phyloP scores from a whole-genome alignment of 2,113 vertebrate species.

The Chiloscyllium plagiosum region DNA sequence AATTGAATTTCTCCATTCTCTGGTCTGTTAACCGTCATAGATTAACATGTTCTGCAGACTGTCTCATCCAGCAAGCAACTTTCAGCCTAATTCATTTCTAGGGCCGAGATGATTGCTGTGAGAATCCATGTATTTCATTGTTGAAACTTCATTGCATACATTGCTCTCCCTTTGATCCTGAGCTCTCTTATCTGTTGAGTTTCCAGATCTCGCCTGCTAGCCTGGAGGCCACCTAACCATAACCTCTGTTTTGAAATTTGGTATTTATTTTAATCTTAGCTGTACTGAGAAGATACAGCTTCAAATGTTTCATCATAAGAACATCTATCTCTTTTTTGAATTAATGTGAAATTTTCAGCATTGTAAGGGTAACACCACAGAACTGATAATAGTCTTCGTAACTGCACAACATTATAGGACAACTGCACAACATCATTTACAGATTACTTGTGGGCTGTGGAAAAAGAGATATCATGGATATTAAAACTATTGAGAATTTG shows the following conservation, averaged over 20 bases:
- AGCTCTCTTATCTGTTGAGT: neutral
- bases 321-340: neutral
- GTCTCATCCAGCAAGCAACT: neutral
- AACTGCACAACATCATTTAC: neutral
- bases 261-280: neutral
- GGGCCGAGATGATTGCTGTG: neutral
- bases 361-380: neutral
- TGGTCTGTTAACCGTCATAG: neutral
- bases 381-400: neutral
- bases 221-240: neutral
- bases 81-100: neutral
- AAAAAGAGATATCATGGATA: neutral
- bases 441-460: neutral
- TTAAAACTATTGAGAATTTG: neutral
- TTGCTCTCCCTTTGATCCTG: neutral
- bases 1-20: neutral
- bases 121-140: neutral
- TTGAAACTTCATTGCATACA: neutral
- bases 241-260: neutral
- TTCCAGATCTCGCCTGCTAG: neutral
- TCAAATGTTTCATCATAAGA: neutral
- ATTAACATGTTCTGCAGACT: neutral
- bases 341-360: neutral
- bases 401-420: neutral
- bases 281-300: neutral